Evolutionary conservation across 2,113 vertebrate species (phyloP).

Genomic region (Sebastes fasciatus): DNA sequence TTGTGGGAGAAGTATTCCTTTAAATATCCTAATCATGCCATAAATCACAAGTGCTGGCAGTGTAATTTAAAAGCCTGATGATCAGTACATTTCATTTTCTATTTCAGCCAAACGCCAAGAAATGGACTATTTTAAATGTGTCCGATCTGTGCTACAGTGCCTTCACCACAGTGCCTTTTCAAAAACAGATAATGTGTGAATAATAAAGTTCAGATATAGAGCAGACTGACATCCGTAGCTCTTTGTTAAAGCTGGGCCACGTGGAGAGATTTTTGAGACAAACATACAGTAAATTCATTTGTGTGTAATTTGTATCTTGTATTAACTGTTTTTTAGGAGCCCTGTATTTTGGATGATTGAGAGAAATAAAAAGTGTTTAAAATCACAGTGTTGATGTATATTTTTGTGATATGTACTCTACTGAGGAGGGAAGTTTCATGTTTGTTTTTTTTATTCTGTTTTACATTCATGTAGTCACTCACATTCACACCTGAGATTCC

Average conservation of each 20-base stretch:
- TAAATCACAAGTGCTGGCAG: conserved; percentile 22
- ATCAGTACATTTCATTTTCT: conserved; percentile 48
- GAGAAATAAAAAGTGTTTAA: conserved; percentile 50
- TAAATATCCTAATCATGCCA: conserved; percentile 30
- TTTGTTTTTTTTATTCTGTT: background rate
- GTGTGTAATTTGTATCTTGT: conserved; percentile 28
- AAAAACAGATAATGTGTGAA: conserved; percentile 4
- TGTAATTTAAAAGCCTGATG: conserved; percentile 15
- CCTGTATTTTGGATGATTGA: conserved; percentile 46
- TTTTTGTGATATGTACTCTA: background rate
- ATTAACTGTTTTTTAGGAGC: conserved; percentile 33
- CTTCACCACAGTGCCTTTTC: conserved; percentile 59
- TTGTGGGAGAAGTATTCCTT: background rate
- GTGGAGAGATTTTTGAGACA: conserved; percentile 1
- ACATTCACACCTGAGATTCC: background rate
- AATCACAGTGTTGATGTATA: conserved; percentile 25
- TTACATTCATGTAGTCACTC: background rate
- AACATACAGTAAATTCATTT: conserved; percentile 18
- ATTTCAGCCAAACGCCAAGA: conserved; percentile 34
- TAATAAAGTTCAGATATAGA: background rate
- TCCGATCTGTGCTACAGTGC: conserved; percentile 44
- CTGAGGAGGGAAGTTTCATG: background rate
- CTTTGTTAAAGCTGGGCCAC: conserved; percentile 4
- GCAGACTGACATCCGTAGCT: background rate
- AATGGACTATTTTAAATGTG: conserved; percentile 15